phyloP scores from a whole-genome alignment of 2,113 vertebrate genomes.

The Xiphophorus couchianus region DNA sequence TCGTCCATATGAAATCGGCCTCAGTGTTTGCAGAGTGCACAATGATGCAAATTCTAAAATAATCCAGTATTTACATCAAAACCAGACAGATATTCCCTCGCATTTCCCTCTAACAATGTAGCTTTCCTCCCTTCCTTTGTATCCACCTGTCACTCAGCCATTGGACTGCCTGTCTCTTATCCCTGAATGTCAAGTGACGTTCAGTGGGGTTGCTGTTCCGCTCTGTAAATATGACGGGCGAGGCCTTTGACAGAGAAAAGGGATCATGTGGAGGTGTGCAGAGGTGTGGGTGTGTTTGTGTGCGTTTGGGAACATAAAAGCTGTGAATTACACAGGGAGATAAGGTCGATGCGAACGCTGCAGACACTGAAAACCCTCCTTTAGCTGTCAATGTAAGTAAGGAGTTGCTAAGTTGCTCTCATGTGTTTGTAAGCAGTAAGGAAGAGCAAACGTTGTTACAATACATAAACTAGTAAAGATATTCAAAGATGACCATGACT shows the following conservation, averaged over 20 bases:
- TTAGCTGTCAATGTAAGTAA: not conserved
- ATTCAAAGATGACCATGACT: not conserved
- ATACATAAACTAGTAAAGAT: not conserved
- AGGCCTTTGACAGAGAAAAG: conserved; percentile 6
- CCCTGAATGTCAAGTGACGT: conserved; percentile 12
- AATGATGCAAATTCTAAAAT: too few species aligned
- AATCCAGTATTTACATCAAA: not conserved
- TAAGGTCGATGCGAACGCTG: not conserved
- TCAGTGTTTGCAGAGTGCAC: too few species aligned
- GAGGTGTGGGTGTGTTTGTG: not conserved
- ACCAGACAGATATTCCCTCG: not conserved
- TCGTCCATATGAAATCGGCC: not conserved
- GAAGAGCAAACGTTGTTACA: not conserved
- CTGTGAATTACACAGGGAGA: not conserved
- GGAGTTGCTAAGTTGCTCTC: not conserved
- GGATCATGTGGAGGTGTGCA: conserved; percentile 1
- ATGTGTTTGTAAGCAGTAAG: not conserved
- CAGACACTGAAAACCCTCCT: not conserved
- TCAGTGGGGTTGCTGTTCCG: not conserved
- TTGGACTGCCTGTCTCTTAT: not conserved
- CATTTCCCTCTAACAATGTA: not conserved
- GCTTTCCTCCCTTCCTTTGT: not conserved
- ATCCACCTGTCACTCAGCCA: not conserved
- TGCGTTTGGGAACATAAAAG: not conserved
- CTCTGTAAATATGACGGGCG: not conserved